Evolutionary conservation across 2,113 vertebrate genomes (phyloP), one percentile per base, ranked within the genome.

Genomic region (Centropus bengalensis): DNA sequence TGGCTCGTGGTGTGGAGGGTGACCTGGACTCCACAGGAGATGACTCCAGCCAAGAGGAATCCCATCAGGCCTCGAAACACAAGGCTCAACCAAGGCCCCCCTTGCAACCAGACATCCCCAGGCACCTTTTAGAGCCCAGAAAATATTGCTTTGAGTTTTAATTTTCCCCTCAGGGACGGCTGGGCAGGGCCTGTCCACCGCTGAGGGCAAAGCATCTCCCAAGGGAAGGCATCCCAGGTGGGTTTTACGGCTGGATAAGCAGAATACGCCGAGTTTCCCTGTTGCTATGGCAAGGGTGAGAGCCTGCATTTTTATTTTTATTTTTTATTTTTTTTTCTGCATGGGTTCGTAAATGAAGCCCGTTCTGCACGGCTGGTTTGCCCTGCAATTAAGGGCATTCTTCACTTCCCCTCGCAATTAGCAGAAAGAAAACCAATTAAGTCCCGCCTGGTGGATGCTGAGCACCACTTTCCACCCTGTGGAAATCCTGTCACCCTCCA

Each of bases 321-420:
- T 36, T 36, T 36, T 36, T 36, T 36, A 8, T 36, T 8, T 36
- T 36, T 36, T 36, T 79, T 52, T 71, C 83, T 81, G 76, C 86
- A 32, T 1, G 77, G 58, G 33, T 44, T 68, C 81, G 81, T 84
- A 75, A 88, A 93, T 71, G 33, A 0, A 26, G 59, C 70, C 54
- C 0, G n/a, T 96, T 96, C 88, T 91, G 92, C 95, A 51, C 8
- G 45, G 70, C 44, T 93, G 86, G 22, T 59, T 64, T 63, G 69
- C 93, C 95, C 94, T 93, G 44, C 89, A 93, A 89, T 95, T 94
- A 97, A 87, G 93, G 89, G 42, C 92, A 91, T 91, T 97, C 92
- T 88, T 96, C 91, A 60, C 92, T 93, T 94, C 84, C 94, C 69
- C 89, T 94, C 2, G 10, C 86, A 92, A 97, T 97, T 96, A 95